Percentiles rank a stretch among this genome's conserved stretches.
Conservation (phyloP, 2,113 vertebrate species). For the Urocolius indicus region DNA sequence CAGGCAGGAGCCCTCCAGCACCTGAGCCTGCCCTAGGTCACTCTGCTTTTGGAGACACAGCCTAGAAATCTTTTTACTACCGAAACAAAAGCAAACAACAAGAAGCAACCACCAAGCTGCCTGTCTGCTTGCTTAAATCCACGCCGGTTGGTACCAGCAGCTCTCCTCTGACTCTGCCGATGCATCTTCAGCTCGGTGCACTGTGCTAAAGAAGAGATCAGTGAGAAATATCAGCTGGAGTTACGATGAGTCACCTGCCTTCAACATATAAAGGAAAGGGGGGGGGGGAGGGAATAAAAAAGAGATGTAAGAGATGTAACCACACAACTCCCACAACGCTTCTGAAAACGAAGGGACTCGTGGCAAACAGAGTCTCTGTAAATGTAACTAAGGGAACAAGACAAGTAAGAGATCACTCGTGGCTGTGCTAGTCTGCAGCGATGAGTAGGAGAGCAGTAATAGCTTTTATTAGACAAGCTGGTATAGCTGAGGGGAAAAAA, state of each 20-base stretch:
- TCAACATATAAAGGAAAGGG: constrained; percentile 41
- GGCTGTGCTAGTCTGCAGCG: constrained; percentile 42
- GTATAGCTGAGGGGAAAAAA: background rate
- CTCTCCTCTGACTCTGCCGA: constrained; percentile 16
- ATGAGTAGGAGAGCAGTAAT: constrained; percentile 48
- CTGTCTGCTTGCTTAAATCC: background rate
- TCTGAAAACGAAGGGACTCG: constrained; percentile 49
- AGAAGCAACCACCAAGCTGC: background rate
- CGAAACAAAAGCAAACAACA: background rate
- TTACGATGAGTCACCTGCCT: constrained; percentile 63
- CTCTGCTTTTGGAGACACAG: background rate
- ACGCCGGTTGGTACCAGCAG: background rate
- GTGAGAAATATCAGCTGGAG: constrained; percentile 60
- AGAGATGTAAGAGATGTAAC: constrained; percentile 52
- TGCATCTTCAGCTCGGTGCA: constrained; percentile 1
- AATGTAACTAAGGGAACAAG: constrained; percentile 64
- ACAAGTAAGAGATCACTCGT: constrained; percentile 35
- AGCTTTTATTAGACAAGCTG: constrained; percentile 58
- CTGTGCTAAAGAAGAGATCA: constrained; percentile 57
- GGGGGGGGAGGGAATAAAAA: background rate
- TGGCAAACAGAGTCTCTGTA: constrained; percentile 37
- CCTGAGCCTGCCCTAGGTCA: fast-evolving
- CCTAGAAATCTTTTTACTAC: background rate
- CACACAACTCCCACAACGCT: constrained; percentile 56
- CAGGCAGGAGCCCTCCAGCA: background rate